Conservation (phyloP, 2,797 vertebrate genomes). For the Otus scops region DNA sequence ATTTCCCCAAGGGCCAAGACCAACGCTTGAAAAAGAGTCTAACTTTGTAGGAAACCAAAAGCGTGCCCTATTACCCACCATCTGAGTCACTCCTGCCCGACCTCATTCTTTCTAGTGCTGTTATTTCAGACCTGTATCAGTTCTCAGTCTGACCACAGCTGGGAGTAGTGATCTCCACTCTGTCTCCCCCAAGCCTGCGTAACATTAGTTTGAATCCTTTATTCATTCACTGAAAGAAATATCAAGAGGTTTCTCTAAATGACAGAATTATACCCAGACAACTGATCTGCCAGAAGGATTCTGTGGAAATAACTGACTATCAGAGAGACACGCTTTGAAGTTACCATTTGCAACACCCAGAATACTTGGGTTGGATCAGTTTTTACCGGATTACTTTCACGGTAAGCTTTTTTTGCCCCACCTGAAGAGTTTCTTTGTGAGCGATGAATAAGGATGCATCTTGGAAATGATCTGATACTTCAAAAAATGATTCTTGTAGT, state of each 20-base stretch:
- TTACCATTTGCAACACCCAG: slow-evolving; percentile 11
- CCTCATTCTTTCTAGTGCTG: slow-evolving; percentile 10
- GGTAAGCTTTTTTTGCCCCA: slow-evolving; percentile 54
- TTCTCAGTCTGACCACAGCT: slow-evolving; percentile 65
- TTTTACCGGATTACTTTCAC: slow-evolving; percentile 25
- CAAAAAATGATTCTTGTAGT: slow-evolving; percentile 31
- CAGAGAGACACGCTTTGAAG: slow-evolving; percentile 44
- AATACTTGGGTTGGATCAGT: neutral
- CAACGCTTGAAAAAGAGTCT: slow-evolving; percentile 35
- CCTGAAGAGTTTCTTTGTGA: slow-evolving; percentile 61
- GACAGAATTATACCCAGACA: neutral
- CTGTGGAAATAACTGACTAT: neutral
- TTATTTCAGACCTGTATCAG: slow-evolving; percentile 60
- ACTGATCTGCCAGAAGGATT: neutral
- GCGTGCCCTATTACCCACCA: slow-evolving; percentile 44
- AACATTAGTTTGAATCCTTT: slow-evolving; percentile 5
- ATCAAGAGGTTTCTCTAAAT: slow-evolving; percentile 37
- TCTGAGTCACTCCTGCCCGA: neutral
- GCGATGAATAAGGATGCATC: slow-evolving; percentile 30
- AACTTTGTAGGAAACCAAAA: slow-evolving; percentile 58
- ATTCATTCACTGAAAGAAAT: slow-evolving; percentile 21
- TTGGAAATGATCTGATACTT: slow-evolving; percentile 48
- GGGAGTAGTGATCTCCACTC: slow-evolving; percentile 62
- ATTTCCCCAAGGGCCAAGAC: slow-evolving; percentile 51
- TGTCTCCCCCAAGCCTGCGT: slow-evolving; percentile 34